Base-by-base conservation (phyloP, 2,113 vertebrate species). In the Notiomystis cincta region DNA sequence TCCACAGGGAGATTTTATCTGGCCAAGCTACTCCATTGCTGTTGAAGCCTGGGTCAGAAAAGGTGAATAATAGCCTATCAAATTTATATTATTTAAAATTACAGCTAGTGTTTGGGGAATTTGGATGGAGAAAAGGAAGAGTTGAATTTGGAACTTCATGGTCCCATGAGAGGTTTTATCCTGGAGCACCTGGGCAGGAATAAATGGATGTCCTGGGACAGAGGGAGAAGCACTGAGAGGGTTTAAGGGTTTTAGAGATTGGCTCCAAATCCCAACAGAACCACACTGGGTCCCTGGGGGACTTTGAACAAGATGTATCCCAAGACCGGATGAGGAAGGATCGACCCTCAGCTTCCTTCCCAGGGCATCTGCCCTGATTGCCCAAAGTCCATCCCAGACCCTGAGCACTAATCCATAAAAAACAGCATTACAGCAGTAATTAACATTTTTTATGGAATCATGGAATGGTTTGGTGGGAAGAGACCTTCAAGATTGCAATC, bases 211-310 rank as follows among this genome's bases (percentile, higher is more conserved):
- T 6, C 16, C 37, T 9, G 4, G 53, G 66, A 65, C 7, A 62
- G 19, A 69, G 15, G 7, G 21, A 66, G 42, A 14, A 62, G n/a
- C 27, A 78, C 0, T 2, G 2, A 60, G 40, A 35, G 22, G 48
- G 13, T 66, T 45, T 35, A 71, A 83, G 23, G 30, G 15, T 10
- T 88, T 45, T 56, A 45, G 31, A 53, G 66, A 40, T 2, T 0
- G 1, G 11, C 15, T 56, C 67, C 0, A 0, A 38, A 51, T 38
- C 22, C 50, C 42, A 54, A 2, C 1, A 10, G 24, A 31, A 27
- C 13, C 58, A 47, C 0, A 0, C 9, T 60, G 7, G 1, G 10
- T 25, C 20, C 35, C 11, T 4, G 5, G 0, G 1, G n/a, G 28
- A 56, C 6, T 42, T 27, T 2, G 38, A 86, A 25, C 72, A 44